These are phyloP conservation scores for Microplitis mediator DNA, from an alignment of 1,140 invertebrate genomes.

Conservation along the genomic window DNA sequence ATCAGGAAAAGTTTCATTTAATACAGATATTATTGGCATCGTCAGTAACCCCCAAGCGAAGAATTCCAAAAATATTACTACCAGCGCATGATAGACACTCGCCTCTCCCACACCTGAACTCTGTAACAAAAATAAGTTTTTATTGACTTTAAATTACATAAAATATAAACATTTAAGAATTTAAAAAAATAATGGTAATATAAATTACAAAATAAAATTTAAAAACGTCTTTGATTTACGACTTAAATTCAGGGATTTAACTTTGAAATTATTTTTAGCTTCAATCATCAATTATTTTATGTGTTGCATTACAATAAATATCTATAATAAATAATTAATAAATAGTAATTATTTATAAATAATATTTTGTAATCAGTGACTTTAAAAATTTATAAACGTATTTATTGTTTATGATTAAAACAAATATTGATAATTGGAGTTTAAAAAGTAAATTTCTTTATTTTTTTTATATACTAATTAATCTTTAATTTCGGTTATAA, in stretches of 20 bases:
- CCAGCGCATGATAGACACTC: conserved; percentile 95
- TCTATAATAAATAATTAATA: not conserved
- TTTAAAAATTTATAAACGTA: too few species aligned
- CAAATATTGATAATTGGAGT: too few species aligned
- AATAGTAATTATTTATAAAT: not conserved
- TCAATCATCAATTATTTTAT: too few species aligned
- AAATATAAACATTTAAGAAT: conserved; percentile 23
- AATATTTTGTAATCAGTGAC: too few species aligned
- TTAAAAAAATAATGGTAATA: not conserved
- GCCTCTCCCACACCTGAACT: conserved; percentile 89
- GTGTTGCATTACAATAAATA: too few species aligned
- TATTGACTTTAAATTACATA: conserved; percentile 6
- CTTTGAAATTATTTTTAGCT: too few species aligned
- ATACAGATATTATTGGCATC: conserved; percentile 95
- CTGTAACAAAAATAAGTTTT: conserved; percentile 60
- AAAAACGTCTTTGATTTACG: too few species aligned
- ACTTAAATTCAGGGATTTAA: too few species aligned
- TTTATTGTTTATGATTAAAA: too few species aligned
- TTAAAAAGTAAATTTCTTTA: not conserved
- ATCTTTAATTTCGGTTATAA: not conserved
- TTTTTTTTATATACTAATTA: not conserved
- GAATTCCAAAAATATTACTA: conserved; percentile 99
- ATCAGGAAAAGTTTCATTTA: conserved; percentile 97
- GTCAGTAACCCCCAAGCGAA: conserved; percentile 99
- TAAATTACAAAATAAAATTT: too few species aligned